Evolutionary conservation across 2,888 invertebrate genomes (phyloP).

Genomic region (Panzeria rudis): DNA sequence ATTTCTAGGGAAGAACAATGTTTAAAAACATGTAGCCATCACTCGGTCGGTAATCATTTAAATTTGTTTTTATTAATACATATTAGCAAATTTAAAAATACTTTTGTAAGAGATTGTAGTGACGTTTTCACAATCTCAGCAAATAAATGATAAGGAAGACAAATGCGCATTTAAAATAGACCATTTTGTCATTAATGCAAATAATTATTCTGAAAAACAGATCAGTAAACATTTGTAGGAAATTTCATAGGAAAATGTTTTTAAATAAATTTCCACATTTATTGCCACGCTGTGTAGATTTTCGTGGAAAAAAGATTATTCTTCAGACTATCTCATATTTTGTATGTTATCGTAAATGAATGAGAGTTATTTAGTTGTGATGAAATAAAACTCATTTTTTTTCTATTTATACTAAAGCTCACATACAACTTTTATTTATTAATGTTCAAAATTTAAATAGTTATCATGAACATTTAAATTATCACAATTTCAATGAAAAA

Average conservation of each 20-base stretch:
- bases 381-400: not conserved
- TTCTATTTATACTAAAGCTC: not conserved
- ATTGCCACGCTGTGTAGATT: too few species aligned
- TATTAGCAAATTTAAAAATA: not conserved
- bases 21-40: not conserved
- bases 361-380: not conserved
- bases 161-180: conserved; percentile 27
- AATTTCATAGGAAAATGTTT: too few species aligned
- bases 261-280: too few species aligned
- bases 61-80: not conserved
- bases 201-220: not conserved
- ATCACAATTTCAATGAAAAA: conserved; percentile 51
- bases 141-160: conserved; percentile 5
- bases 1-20: not conserved
- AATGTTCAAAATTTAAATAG: not conserved
- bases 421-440: conserved; percentile 29
- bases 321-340: too few species aligned
- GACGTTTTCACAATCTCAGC: conserved; percentile 11
- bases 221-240: too few species aligned
- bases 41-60: not conserved
- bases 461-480: conserved; percentile 2
- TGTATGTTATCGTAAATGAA: not conserved
- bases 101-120: not conserved
- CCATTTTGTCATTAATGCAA: not conserved
- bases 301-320: too few species aligned